Conservation (phyloP, 2,113 vertebrate species). For the Pristiophorus japonicus region DNA sequence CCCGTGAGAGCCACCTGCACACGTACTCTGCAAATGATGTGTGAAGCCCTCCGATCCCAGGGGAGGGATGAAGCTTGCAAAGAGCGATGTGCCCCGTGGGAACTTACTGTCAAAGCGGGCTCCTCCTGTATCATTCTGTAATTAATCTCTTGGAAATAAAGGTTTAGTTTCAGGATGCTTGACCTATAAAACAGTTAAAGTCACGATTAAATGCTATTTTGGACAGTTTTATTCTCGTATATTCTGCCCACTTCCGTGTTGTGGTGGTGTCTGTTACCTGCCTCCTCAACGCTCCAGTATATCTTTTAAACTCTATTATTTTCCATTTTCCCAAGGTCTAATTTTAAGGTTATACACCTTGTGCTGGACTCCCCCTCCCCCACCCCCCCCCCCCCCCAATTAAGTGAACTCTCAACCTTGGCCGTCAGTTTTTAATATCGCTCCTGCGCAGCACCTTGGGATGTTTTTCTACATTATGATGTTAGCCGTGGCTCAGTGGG, state of each 20-base stretch:
- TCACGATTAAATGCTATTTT: not conserved
- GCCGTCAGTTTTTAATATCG: not conserved
- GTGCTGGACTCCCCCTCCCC: no score
- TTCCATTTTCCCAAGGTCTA: not conserved
- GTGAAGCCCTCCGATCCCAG: not conserved
- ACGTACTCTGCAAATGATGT: not conserved
- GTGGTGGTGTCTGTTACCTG: not conserved
- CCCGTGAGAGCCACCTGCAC: no score
- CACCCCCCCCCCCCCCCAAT: no score
- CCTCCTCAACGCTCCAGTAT: not conserved
- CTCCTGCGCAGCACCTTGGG: not conserved
- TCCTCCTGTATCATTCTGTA: conserved; percentile 62
- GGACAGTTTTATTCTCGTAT: not conserved
- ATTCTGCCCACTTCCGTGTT: not conserved
- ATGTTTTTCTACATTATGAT: not conserved
- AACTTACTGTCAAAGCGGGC: conserved; percentile 58
- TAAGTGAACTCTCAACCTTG: not conserved
- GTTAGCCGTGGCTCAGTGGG: no score
- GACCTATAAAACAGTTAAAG: conserved; percentile 46
- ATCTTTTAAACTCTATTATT: no score
- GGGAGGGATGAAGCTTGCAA: not conserved
- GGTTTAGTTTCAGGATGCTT: conserved; percentile 65
- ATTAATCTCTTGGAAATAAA: conserved; percentile 76
- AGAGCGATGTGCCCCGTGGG: not conserved
- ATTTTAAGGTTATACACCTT: not conserved